Base-by-base conservation (phyloP, 1,140 invertebrate species). In the Drosophila triauraria region DNA sequence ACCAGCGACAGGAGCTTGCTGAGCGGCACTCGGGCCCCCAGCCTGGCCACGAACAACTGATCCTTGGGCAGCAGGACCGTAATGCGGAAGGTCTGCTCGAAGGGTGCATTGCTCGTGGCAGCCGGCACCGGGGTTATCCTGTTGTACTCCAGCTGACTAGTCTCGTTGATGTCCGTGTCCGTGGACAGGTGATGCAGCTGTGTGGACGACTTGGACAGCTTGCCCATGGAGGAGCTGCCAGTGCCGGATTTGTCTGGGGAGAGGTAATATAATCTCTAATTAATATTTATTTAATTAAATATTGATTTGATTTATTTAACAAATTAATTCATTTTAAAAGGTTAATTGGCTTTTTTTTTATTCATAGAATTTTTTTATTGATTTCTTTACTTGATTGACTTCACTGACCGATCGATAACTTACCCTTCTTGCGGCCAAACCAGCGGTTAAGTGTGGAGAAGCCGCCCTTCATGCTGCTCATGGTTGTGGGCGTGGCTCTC, bases 51-150 rank as follows among this genome's bases (percentile, higher is more conserved):
- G 90, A 96, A 97, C 25, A 98, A 94, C 93, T 98, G 97, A 92
- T 97, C 96, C 57, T 95, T 95, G 12, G 97, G 97, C 65, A 98
- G 93, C 91, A 97, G 96, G n/a, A 98, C 96, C 7, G 92, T 93
- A 23, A 93, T 93, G 50, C 92, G 91, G 54, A 93, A 93, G 15
- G 92, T 93, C 71, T 93, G 92, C 75, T 93, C 92, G 38, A 93
- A 93, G 23, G 92, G 92, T 10, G 92, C 92, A 72, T 92, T 93
- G 60, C 82, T 91, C 47, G 92, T 92, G 56, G 90, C 86, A 32
- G 82, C 87, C 42, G 92, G 92, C 47, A 93, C 72, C 15, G 92
- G 92, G 0, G 90, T 91, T 51, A 93, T 93, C 51, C 91, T 90
- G 80, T 93, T 93, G 50, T 93, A 91, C 67, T 93, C 90, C 82